A percentile compares a stretch with the other conserved stretches of the same genome.
phyloP scores from a whole-genome alignment of 2,113 vertebrate genomes.

The Thalassarche chlororhynchos region DNA sequence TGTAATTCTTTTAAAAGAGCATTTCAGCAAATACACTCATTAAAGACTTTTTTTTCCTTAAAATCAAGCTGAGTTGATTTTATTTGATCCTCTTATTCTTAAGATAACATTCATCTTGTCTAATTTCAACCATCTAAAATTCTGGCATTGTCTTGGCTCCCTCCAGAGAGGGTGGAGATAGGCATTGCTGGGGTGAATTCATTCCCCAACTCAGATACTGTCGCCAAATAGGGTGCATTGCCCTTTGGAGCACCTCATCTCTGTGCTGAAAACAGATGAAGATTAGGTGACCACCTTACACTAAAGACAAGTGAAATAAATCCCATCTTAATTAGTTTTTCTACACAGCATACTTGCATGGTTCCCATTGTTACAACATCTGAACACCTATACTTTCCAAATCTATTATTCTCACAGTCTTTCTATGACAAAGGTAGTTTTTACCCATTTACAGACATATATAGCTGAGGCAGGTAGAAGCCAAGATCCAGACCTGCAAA shows the following conservation, averaged over 20 bases:
- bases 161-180: neutral
- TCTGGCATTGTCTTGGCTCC: neutral
- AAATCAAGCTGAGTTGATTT: neutral
- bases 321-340: neutral
- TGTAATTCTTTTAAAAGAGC: neutral
- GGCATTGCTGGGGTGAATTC: neutral
- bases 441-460: neutral
- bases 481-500: neutral
- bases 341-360: neutral
- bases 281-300: neutral
- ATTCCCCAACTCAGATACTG: neutral
- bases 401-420: neutral
- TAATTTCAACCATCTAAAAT: neutral
- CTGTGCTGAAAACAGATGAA: neutral
- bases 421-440: neutral
- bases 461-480: neutral
- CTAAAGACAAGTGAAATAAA: neutral
- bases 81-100: neutral
- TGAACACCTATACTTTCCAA: neutral
- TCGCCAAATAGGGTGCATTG: rapidly evolving
- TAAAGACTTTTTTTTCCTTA: neutral
- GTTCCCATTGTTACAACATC: neutral
- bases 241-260: neutral
- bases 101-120: neutral
- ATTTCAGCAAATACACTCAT: neutral